Percentiles rank a stretch among this genome's conserved stretches.
These are phyloP conservation scores for Dorcus parallelipipedus DNA, from an alignment of 2,888 invertebrate genomes.

Conservation along the genomic window DNA sequence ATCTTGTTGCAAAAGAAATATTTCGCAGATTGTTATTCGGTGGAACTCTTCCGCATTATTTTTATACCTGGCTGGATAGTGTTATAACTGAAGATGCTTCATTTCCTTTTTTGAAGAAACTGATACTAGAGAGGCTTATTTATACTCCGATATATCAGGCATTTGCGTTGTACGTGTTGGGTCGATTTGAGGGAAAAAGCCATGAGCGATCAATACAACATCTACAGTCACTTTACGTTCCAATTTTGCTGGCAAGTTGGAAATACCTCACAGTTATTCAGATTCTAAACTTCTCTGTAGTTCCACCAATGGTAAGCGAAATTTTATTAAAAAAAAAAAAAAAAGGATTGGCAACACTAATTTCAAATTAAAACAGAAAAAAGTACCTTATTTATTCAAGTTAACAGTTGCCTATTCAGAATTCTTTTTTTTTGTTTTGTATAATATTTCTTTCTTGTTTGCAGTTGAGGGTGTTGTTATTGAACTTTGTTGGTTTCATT, in stretches of 20 bases:
- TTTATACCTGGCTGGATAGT: conserved; percentile 63
- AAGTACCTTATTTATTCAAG: too few species aligned
- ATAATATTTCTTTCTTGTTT: conserved; percentile 40
- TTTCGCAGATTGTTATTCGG: conserved; percentile 69
- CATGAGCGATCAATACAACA: conserved; percentile 63
- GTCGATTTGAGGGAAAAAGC: conserved; percentile 73
- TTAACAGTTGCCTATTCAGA: too few species aligned
- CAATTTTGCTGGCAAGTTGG: conserved; percentile 70
- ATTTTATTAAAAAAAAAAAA: neutral
- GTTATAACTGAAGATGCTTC: conserved; percentile 57
- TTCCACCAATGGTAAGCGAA: conserved; percentile 72
- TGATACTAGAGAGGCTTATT: conserved; percentile 68
- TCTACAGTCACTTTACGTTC: conserved; percentile 61
- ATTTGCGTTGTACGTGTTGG: conserved; percentile 69
- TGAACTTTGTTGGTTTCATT: conserved; percentile 73
- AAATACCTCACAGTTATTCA: conserved; percentile 74
- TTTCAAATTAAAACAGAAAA: too few species aligned
- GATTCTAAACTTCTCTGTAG: conserved; percentile 68
- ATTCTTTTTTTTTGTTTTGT: too few species aligned
- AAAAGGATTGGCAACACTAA: too few species aligned
- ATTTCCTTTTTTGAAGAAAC: conserved; percentile 54
- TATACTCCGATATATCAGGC: conserved; percentile 71
- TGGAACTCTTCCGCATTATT: conserved; percentile 75
- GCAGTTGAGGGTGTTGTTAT: conserved; percentile 71
- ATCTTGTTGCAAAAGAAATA: conserved; percentile 3